These are phyloP conservation scores for Cinclus cinclus DNA, from an alignment of 2,113 vertebrate species.

Conservation along the genomic window DNA sequence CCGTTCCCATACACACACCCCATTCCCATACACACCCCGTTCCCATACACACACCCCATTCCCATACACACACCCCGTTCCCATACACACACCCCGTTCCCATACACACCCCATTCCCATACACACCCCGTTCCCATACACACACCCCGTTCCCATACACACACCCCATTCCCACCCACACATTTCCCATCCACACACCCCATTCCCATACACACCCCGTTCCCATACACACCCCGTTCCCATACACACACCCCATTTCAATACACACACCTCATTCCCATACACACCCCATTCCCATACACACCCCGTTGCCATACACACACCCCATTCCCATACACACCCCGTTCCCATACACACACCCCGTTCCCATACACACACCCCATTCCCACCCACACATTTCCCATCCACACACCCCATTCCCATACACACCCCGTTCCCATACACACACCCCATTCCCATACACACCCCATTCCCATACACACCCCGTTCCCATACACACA, in stretches of 20 bases:
- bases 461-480: no score
- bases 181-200: not conserved
- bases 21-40: not conserved
- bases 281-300: not conserved
- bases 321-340: not conserved
- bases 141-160: not conserved
- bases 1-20: no score
- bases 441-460: not conserved
- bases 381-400: no score
- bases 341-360: not conserved
- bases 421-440: no score
- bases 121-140: no score
- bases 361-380: not conserved
- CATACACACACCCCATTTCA: not conserved
- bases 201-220: not conserved
- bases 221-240: not conserved
- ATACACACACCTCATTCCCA: no score
- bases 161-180: no score
- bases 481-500: no score
- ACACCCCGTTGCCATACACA: no score
- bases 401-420: no score
- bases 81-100: no score
- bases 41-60: not conserved
- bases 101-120: no score
- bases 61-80: not conserved